phyloP scores from a whole-genome alignment of 2,113 vertebrate species.

The Prochilodus magdalenae region DNA sequence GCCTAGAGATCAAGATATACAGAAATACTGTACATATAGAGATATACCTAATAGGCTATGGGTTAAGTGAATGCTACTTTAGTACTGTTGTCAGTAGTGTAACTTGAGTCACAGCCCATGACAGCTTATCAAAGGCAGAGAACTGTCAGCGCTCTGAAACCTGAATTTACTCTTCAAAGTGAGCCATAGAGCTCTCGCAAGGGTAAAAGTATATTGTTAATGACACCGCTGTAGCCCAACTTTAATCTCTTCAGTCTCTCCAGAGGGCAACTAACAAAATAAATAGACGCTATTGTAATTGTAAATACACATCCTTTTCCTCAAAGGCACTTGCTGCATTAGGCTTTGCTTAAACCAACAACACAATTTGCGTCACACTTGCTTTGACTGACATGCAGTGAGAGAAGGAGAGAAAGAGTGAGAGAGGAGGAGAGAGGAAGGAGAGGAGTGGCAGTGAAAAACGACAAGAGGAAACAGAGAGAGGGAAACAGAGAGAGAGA shows the following conservation, averaged over 20 bases:
- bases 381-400: conserved; percentile 74
- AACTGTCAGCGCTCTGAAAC: not conserved
- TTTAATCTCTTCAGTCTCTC: not conserved
- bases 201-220: conserved; percentile 3
- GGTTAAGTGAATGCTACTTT: not conserved
- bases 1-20: not conserved
- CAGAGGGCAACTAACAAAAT: conserved; percentile 14
- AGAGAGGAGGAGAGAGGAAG: conserved; percentile 56
- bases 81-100: not conserved
- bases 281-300: not conserved
- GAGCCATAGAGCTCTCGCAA: not conserved
- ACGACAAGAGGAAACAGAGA: conserved; percentile 38
- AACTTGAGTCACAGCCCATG: not conserved
- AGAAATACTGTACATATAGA: no score
- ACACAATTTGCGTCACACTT: conserved; percentile 51
- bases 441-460: conserved; percentile 61
- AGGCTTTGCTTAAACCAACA: conserved; percentile 7
- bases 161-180: not conserved
- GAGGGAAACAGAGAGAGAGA: conserved; percentile 61
- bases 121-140: not conserved
- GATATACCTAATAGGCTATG: no score
- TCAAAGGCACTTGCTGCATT: conserved; percentile 18
- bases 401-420: conserved; percentile 39
- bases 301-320: conserved; percentile 32
- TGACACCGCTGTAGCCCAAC: not conserved